phyloP scores from a whole-genome alignment of 1,140 invertebrate species.

The Sitodiplosis mosellana region DNA sequence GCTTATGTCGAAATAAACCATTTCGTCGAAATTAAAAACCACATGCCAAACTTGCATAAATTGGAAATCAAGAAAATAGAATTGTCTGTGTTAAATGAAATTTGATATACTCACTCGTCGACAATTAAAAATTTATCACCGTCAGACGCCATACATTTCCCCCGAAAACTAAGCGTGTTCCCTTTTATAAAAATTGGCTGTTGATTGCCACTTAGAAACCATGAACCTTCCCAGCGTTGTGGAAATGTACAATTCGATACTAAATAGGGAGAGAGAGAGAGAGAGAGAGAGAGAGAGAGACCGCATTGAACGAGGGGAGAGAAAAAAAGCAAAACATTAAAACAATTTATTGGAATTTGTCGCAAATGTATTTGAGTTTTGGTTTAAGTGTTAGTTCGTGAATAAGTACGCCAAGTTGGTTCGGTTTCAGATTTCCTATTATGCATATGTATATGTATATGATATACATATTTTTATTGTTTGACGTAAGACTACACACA shows the following conservation, averaged over 20 bases:
- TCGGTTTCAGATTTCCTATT: too few relatives aligned
- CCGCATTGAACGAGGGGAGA: too few relatives aligned
- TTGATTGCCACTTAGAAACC: constrained; percentile 69
- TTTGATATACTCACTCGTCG: constrained; percentile 50
- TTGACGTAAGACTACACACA: too few relatives aligned
- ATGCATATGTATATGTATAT: too few relatives aligned
- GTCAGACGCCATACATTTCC: constrained; percentile 55
- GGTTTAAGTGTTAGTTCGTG: not conserved
- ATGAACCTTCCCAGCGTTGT: constrained; percentile 56
- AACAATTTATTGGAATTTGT: not conserved
- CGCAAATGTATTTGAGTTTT: not conserved
- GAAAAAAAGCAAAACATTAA: not conserved
- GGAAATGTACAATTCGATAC: constrained; percentile 55
- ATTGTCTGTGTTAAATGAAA: constrained; percentile 14
- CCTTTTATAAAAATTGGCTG: constrained; percentile 60
- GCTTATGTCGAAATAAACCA: not conserved
- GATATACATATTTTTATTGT: too few relatives aligned
- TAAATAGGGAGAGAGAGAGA: not conserved
- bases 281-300: not conserved
- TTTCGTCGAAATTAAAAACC: constrained; percentile 2
- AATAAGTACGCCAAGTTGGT: too few relatives aligned
- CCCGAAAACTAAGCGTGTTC: constrained; percentile 57
- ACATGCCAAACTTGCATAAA: constrained; percentile 6
- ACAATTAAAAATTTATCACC: constrained; percentile 69
- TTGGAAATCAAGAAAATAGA: constrained; percentile 17